Percentiles rank a stretch among this genome's conserved stretches.
Evolutionary conservation across 2,888 invertebrate species (phyloP).

Genomic region (Andrena bucephala): DNA sequence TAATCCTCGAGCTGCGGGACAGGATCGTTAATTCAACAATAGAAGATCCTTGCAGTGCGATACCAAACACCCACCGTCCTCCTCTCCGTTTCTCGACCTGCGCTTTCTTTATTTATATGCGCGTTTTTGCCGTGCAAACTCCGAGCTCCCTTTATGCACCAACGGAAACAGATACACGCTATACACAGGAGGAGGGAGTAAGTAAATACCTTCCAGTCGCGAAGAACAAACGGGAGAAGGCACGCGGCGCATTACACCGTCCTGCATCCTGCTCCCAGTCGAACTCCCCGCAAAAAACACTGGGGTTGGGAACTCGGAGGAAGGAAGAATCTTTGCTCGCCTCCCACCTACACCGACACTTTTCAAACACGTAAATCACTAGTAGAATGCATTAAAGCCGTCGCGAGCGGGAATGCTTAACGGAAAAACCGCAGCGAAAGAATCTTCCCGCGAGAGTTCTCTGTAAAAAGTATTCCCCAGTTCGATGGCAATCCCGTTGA

Average conservation of each 20-base stretch:
- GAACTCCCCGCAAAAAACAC: slow-evolving; percentile 22
- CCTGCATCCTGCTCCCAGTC: slow-evolving; percentile 8
- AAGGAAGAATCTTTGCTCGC: slow-evolving; percentile 17
- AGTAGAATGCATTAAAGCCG: not conserved
- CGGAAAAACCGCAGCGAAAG: not conserved
- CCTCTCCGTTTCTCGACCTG: not conserved
- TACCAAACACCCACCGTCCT: not conserved
- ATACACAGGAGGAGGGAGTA: not conserved
- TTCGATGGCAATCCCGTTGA: not conserved
- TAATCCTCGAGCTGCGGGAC: slow-evolving; percentile 31
- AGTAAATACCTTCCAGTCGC: slow-evolving; percentile 31
- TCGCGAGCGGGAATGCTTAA: not conserved
- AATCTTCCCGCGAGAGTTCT: not conserved
- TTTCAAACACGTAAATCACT: slow-evolving; percentile 33
- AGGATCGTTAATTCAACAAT: slow-evolving; percentile 41
- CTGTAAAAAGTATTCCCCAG: not conserved
- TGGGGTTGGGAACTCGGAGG: not conserved
- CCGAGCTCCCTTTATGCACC: not conserved
- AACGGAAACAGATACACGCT: not conserved
- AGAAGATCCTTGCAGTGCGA: not conserved
- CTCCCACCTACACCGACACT: not conserved
- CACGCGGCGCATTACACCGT: slow-evolving; percentile 23
- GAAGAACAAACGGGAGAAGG: slow-evolving; percentile 24
- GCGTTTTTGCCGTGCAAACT: not conserved
- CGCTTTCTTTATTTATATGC: slow-evolving; percentile 35